A percentile compares a stretch with the other conserved stretches of the same genome.
phyloP scores from a whole-genome alignment of 2,888 invertebrate genomes.

The Sinhomidia bicolor region DNA sequence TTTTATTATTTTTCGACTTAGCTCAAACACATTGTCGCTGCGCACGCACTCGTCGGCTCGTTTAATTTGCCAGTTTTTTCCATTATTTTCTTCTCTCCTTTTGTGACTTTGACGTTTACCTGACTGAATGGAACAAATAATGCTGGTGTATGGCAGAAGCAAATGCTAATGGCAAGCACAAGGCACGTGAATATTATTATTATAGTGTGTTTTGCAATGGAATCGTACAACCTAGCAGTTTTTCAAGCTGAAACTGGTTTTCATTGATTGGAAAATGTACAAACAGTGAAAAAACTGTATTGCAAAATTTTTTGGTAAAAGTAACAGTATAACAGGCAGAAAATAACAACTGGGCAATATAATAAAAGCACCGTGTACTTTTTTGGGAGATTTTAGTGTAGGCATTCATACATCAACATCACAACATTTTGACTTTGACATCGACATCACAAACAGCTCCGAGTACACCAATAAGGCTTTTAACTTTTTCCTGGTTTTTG shows the following conservation, averaged over 20 bases:
- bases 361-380: background rate
- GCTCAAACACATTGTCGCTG: slow-evolving; percentile 3
- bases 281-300: background rate
- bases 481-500: slow-evolving; percentile 1
- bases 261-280: slow-evolving; percentile 35
- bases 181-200: background rate
- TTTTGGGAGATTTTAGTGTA: background rate
- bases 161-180: background rate
- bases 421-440: slow-evolving; percentile 34
- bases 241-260: slow-evolving; percentile 47
- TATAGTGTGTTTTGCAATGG: slow-evolving; percentile 46
- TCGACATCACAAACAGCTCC: slow-evolving; percentile 14
- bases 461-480: slow-evolving; percentile 6
- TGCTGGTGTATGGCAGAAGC: background rate
- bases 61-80: slow-evolving; percentile 48
- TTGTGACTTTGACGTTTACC: slow-evolving; percentile 49
- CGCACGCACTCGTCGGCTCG: slow-evolving; percentile 15
- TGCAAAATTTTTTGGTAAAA: too few species aligned
- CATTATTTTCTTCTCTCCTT: slow-evolving; percentile 33
- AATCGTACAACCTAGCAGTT: slow-evolving; percentile 57
- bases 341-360: too few species aligned
- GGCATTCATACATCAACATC: slow-evolving; percentile 11
- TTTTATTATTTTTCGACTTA: background rate
- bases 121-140: slow-evolving; percentile 33
- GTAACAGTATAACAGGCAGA: too few species aligned